These are phyloP conservation scores for Heliconius charithonia DNA, from an alignment of 2,888 invertebrate species.

Conservation along the genomic window DNA sequence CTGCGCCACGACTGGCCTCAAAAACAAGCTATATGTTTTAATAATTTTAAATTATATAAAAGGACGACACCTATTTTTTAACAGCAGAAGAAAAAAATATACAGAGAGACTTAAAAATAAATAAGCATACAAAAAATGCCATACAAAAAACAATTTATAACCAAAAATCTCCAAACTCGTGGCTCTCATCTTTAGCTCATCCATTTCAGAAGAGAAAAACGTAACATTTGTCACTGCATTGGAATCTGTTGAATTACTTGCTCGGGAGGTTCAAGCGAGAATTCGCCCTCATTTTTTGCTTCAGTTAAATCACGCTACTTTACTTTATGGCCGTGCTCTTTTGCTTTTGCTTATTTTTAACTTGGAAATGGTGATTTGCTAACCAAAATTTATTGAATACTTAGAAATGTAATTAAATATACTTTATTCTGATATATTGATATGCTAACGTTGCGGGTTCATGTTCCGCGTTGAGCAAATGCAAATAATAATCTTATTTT, in stretches of 20 bases:
- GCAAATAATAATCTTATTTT: too few relatives aligned
- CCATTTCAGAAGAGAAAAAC: slow-evolving; percentile 66
- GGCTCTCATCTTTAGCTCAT: slow-evolving; percentile 50
- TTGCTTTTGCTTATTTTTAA: slow-evolving; percentile 10
- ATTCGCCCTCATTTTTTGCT: slow-evolving; percentile 70
- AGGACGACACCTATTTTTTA: too few relatives aligned
- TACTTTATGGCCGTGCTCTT: slow-evolving; percentile 30
- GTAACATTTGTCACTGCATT: slow-evolving; percentile 82
- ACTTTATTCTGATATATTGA: background rate
- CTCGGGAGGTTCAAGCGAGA: slow-evolving; percentile 62
- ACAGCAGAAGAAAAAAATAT: too few relatives aligned
- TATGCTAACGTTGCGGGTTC: background rate
- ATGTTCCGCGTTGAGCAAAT: background rate
- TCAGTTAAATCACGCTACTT: slow-evolving; percentile 48
- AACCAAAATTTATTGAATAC: slow-evolving; percentile 8
- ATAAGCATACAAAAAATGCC: too few relatives aligned
- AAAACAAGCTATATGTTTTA: too few relatives aligned
- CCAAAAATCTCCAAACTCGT: slow-evolving; percentile 27
- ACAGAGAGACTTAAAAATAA: too few relatives aligned
- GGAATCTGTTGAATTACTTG: slow-evolving; percentile 81
- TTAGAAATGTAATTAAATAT: slow-evolving; percentile 3
- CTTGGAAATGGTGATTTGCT: slow-evolving; percentile 6
- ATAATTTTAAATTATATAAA: too few relatives aligned
- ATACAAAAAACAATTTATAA: background rate
- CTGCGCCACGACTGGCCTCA: too few relatives aligned